These are phyloP conservation scores for Mactra quadrangularis DNA, from an alignment of 1,140 invertebrate genomes.

Conservation along the genomic window DNA sequence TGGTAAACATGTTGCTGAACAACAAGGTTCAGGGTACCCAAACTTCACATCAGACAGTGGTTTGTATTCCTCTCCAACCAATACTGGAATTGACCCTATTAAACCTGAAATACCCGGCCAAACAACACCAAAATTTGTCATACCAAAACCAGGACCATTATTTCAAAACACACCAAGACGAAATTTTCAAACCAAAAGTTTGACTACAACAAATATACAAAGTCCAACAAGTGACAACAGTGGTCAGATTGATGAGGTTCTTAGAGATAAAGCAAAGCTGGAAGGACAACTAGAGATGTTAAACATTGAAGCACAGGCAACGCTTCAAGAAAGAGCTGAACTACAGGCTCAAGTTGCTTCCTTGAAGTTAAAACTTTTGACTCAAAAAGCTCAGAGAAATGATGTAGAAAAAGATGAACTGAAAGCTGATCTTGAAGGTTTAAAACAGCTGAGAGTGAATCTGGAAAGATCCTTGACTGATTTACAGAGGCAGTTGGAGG, in stretches of 20 bases:
- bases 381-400: slow-evolving; percentile 59
- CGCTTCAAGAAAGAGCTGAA: slow-evolving; percentile 80
- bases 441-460: slow-evolving; percentile 73
- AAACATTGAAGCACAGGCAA: slow-evolving; percentile 77
- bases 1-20: slow-evolving; percentile 18
- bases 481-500: slow-evolving; percentile 80
- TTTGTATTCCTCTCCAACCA: slow-evolving; percentile 37
- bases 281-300: slow-evolving; percentile 84
- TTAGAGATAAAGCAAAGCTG: slow-evolving; percentile 83
- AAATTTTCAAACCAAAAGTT: slow-evolving; percentile 12
- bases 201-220: slow-evolving; percentile 13
- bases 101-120: slow-evolving; percentile 30
- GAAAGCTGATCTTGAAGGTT: slow-evolving; percentile 72
- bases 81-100: slow-evolving; percentile 11
- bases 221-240: slow-evolving; percentile 24
- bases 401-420: slow-evolving; percentile 69
- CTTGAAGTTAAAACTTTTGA: slow-evolving; percentile 74
- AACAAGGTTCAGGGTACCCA: slow-evolving; percentile 6
- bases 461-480: slow-evolving; percentile 80
- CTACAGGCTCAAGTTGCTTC: slow-evolving; percentile 79
- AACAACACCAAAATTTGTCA: slow-evolving; percentile 42
- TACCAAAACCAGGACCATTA: slow-evolving; percentile 71
- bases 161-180: slow-evolving; percentile 65
- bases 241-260: slow-evolving; percentile 70
- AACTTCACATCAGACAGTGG: slow-evolving; percentile 51